Evolutionary conservation across 1,140 invertebrate species (phyloP).

Genomic region (Drosophila bocqueti): DNA sequence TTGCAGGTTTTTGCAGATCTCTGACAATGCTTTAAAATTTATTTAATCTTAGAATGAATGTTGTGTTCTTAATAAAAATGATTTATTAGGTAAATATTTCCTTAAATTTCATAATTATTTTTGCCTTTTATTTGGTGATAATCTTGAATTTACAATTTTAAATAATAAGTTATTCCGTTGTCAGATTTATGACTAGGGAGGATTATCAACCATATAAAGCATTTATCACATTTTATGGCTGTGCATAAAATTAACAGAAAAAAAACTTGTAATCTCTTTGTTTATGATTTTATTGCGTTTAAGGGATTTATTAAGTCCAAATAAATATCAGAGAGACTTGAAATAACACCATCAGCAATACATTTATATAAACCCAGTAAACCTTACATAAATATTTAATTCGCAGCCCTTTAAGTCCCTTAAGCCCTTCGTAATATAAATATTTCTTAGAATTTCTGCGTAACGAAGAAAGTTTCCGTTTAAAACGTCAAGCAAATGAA

Average conservation of each 20-base stretch:
- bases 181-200: not conserved
- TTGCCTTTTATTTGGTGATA: not conserved
- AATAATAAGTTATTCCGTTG: not conserved
- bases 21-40: not conserved
- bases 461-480: constrained; percentile 6
- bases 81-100: not conserved
- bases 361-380: not conserved
- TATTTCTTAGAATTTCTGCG: not conserved
- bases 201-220: not conserved
- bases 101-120: not conserved
- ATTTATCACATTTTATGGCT: constrained; percentile 10
- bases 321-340: not conserved
- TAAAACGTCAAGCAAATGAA: constrained; percentile 11
- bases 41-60: not conserved
- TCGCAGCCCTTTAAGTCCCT: not conserved
- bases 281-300: not conserved
- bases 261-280: constrained; percentile 1
- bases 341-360: not conserved
- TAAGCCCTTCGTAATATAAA: not conserved
- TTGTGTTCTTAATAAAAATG: not conserved
- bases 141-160: not conserved
- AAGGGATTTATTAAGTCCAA: not conserved
- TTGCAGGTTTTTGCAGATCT: not conserved
- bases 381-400: not conserved
- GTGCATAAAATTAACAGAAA: not conserved